Evolutionary conservation across 1,140 invertebrate species (phyloP).

Genomic region (Penaeus chinensis): DNA sequence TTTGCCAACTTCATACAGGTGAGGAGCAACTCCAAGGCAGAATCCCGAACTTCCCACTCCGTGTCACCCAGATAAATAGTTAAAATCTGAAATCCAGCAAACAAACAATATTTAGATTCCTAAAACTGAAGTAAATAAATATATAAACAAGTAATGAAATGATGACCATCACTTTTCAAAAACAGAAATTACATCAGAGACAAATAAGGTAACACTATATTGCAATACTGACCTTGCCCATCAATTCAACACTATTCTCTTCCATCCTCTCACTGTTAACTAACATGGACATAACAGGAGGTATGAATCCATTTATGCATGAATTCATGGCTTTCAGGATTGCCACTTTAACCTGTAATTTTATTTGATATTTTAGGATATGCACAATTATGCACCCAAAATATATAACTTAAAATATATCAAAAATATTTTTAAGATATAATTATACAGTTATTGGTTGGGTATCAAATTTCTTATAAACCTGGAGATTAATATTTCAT

Average conservation of each 20-base stretch:
- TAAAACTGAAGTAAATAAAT: too few relatives aligned
- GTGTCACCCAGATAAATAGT: conserved; percentile 29
- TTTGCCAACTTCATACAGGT: conserved; percentile 52
- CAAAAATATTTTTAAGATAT: not conserved
- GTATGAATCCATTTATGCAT: conserved; percentile 48
- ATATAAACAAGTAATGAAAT: not conserved
- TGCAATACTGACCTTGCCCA: conserved; percentile 2
- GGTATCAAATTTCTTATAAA: too few relatives aligned
- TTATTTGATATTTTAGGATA: not conserved
- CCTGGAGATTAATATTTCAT: not conserved
- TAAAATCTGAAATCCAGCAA: conserved; percentile 30
- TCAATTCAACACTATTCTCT: conserved; percentile 19
- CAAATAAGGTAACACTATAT: conserved; percentile 1
- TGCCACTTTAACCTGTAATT: conserved; percentile 36
- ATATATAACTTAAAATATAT: not conserved
- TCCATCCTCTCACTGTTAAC: conserved; percentile 47
- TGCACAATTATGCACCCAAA: not conserved
- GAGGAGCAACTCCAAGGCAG: conserved; percentile 39
- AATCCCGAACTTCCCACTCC: conserved; percentile 54
- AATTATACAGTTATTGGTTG: too few relatives aligned
- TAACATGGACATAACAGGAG: conserved; percentile 51
- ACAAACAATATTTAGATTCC: too few relatives aligned
- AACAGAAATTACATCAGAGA: not conserved
- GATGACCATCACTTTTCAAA: not conserved
- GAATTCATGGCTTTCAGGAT: conserved; percentile 48